These are phyloP conservation scores for Peribatodes rhomboidaria DNA, from an alignment of 2,888 invertebrate genomes.

Conservation along the genomic window DNA sequence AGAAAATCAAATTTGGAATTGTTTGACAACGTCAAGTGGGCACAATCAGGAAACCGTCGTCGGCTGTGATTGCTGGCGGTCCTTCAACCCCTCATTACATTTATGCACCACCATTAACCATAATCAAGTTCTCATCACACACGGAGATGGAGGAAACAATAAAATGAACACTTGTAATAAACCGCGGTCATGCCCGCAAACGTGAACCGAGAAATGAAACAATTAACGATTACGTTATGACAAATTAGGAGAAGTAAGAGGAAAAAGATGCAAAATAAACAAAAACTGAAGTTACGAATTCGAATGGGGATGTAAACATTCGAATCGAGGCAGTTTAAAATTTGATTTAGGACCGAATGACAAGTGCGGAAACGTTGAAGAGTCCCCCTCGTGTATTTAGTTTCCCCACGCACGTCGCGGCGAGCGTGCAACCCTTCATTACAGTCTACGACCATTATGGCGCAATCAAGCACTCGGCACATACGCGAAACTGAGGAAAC, in stretches of 20 bases:
- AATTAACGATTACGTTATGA: conserved; percentile 39
- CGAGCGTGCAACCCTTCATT: conserved; percentile 83
- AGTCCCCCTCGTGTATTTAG: conserved; percentile 74
- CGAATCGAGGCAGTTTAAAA: conserved; percentile 63
- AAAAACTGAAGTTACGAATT: conserved; percentile 5
- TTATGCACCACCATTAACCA: conserved; percentile 78
- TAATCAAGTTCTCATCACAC: conserved; percentile 81
- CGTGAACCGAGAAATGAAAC: conserved; percentile 30
- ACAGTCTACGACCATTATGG: conserved; percentile 79
- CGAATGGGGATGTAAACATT: conserved; percentile 51
- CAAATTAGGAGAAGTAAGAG: conserved; percentile 24
- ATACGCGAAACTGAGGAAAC: conserved; percentile 83
- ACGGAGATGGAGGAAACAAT: conserved; percentile 77
- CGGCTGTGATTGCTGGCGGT: conserved; percentile 67
- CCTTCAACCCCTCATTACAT: conserved; percentile 78
- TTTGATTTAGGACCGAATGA: conserved; percentile 69
- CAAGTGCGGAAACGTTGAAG: conserved; percentile 76
- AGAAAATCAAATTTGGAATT: conserved; percentile 66
- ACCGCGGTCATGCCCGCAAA: conserved; percentile 41
- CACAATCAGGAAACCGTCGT: conserved; percentile 69
- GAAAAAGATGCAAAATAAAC: conserved; percentile 23
- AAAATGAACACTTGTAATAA: conserved; percentile 72
- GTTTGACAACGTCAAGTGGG: conserved; percentile 64
- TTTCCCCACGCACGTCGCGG: conserved; percentile 72
- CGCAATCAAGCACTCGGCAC: conserved; percentile 82